Evolutionary conservation across 1,140 invertebrate genomes (phyloP).

Genomic region (Drosophila repleta): DNA sequence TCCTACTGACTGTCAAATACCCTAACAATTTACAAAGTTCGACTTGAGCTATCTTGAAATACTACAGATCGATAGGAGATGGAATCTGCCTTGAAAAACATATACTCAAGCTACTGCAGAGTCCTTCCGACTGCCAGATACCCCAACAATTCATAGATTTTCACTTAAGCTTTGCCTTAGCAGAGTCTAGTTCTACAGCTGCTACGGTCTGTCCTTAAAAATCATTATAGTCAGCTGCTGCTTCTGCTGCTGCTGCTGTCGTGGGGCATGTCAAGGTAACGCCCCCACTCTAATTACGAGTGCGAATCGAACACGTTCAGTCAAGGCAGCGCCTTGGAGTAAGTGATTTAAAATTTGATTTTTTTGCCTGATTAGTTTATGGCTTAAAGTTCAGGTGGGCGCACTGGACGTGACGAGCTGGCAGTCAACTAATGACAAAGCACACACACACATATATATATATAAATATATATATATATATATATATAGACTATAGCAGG

Average conservation of each 20-base stretch:
- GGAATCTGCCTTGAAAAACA: too few relatives aligned
- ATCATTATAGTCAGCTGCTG: too few relatives aligned
- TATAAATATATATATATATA: background rate
- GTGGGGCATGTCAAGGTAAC: background rate
- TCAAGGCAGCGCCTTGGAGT: background rate
- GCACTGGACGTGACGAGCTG: constrained; percentile 50
- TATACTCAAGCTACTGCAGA: background rate
- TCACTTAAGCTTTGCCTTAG: too few relatives aligned
- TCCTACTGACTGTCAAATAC: too few relatives aligned
- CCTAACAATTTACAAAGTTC: too few relatives aligned
- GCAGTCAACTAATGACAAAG: constrained; percentile 74
- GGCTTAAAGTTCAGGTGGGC: constrained; percentile 30
- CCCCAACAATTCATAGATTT: too few relatives aligned
- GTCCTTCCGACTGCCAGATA: background rate
- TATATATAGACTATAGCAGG: background rate
- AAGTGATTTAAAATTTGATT: constrained; percentile 38
- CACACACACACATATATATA: constrained; percentile 23
- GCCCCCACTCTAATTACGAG: background rate
- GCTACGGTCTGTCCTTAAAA: too few relatives aligned
- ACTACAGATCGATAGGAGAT: too few relatives aligned
- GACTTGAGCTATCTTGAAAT: too few relatives aligned
- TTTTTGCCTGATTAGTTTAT: constrained; percentile 30
- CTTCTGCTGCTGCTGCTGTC: too few relatives aligned
- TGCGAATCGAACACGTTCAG: background rate
- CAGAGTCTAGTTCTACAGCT: too few relatives aligned